phyloP scores from a whole-genome alignment of 2,113 vertebrate species.

The Hassar affinis region DNA sequence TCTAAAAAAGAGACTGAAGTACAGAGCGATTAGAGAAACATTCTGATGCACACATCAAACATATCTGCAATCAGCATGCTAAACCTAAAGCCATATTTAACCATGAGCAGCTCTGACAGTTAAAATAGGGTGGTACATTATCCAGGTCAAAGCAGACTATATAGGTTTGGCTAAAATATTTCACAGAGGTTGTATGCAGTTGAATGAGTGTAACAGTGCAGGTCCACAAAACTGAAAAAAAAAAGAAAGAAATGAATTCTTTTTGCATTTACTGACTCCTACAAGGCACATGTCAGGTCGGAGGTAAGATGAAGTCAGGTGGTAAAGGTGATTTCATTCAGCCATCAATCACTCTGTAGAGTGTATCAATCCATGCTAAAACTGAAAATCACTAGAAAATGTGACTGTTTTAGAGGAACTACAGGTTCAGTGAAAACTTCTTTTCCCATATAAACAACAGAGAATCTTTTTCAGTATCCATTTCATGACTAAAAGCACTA shows the following conservation, averaged over 20 bases:
- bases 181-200: constrained; percentile 63
- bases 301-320: constrained; percentile 70
- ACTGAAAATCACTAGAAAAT: background rate
- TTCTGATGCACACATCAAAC: constrained; percentile 61
- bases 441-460: background rate
- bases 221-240: constrained; percentile 62
- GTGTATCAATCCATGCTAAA: constrained; percentile 4
- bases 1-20: constrained; percentile 59
- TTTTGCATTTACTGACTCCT: constrained; percentile 52
- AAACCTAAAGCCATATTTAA: constrained; percentile 57
- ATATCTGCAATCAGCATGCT: constrained; percentile 51
- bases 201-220: constrained; percentile 64
- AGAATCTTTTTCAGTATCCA: background rate
- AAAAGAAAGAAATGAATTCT: constrained; percentile 67
- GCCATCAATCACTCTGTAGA: constrained; percentile 1
- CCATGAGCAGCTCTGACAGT: constrained; percentile 53
- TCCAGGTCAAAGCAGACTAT: constrained; percentile 52
- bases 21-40: constrained; percentile 55
- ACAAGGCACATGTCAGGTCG: constrained; percentile 55
- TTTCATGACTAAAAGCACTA: background rate
- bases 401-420: background rate
- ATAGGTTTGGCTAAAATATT: constrained; percentile 59
- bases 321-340: constrained; percentile 52
- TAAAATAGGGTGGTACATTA: constrained; percentile 15
- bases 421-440: background rate